Conservation (phyloP, 2,888 invertebrate genomes). For the Acronicta alni region DNA sequence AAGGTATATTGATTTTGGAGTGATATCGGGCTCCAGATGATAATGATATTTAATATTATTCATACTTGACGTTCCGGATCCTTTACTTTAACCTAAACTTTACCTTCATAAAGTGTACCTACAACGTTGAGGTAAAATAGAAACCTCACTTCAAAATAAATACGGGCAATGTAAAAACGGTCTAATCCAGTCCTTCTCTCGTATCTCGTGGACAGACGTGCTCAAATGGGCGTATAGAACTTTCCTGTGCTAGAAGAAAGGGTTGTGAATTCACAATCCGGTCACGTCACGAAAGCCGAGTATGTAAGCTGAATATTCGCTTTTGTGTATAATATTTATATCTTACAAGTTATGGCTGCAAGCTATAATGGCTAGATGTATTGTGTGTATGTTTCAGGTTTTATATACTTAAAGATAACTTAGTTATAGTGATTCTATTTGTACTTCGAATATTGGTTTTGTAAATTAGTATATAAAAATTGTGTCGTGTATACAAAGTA, state of each 20-base stretch:
- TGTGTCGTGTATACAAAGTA: too few relatives aligned
- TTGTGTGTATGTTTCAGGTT: conserved; percentile 14
- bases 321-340: conserved; percentile 44
- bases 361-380: too few relatives aligned
- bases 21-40: too few relatives aligned
- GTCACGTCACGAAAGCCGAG: conserved; percentile 44
- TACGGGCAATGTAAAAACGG: not conserved
- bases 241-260: conserved; percentile 28
- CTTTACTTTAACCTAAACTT: too few relatives aligned
- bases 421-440: too few relatives aligned
- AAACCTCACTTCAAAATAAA: not conserved
- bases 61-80: too few relatives aligned
- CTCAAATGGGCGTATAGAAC: conserved; percentile 8
- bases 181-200: conserved; percentile 7
- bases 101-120: too few relatives aligned
- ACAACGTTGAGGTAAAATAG: not conserved
- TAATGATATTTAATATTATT: too few relatives aligned
- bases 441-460: too few relatives aligned
- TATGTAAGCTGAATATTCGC: conserved; percentile 44
- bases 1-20: too few relatives aligned
- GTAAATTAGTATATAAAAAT: too few relatives aligned
- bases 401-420: conserved; percentile 12
- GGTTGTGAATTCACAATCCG: conserved; percentile 30
- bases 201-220: conserved; percentile 2
- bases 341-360: conserved; percentile 32